Evolutionary conservation across 2,888 invertebrate genomes (phyloP), one percentile per base, ranked within the genome.

Genomic region (Andrena fulva): DNA sequence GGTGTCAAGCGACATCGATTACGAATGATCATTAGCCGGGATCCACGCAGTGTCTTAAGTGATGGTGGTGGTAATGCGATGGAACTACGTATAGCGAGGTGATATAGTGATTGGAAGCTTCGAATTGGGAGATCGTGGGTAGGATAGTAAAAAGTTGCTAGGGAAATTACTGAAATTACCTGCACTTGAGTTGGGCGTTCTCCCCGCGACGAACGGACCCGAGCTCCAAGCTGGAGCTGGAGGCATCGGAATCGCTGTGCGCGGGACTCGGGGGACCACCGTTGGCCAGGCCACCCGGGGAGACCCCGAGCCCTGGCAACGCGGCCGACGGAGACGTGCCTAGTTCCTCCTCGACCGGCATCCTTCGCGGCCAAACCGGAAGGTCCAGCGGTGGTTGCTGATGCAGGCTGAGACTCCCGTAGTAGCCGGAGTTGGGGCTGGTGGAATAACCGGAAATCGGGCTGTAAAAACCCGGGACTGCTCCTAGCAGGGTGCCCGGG

Each of bases 181-280:
- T 93, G 94, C 94, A 94, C 84, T 92, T 93, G n/a, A 93, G 89
- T 77, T 94, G 93, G 1, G 93, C 92, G 75, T 93, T 93, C 56
- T 94, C 93, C 0, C 91, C 93, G 6, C 92, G 87, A 52, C 93
- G 90, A 73, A 92, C 87, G n/a, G 93, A 92, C 3, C 93, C 93
- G 1, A 94, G 86, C 73, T 94, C 94, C 72, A 94, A 82, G 76
- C 94, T 93, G 42, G 94, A 94, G 77, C 89, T 94, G 67, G 94
- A 94, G 0, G 94, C 94, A 70, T 94, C 94, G 27, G 94, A 94
- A 75, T 94, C 94, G 81, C 93, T 93, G 89, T 94, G 93, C 3
- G 92, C 91, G 10, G 94, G 94, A 82, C 93, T 93, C 62, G 93
- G 91, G 2, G 94, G 94, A 0, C 92, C 93, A 16, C 87, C 90